Evolutionary conservation across 2,113 vertebrate species (phyloP).

Genomic region (Corythornis vintsioides): DNA sequence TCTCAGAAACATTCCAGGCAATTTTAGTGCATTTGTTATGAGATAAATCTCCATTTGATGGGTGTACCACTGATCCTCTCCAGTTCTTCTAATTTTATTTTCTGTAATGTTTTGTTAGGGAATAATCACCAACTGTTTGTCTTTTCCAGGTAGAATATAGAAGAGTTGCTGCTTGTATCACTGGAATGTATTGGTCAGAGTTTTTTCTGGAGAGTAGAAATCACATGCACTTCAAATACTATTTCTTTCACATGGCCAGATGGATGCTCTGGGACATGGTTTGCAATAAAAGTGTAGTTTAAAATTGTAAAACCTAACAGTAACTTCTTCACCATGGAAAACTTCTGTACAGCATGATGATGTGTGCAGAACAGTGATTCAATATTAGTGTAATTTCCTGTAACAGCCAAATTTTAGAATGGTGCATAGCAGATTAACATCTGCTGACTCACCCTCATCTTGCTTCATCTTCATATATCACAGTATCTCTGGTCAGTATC

Average conservation of each 20-base stretch:
- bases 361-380: neutral
- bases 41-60: neutral
- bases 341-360: neutral
- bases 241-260: neutral
- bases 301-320: neutral
- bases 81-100: neutral
- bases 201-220: neutral
- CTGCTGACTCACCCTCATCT: slow-evolving; percentile 11
- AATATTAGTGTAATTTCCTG: slow-evolving; percentile 30
- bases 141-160: neutral
- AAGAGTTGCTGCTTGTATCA: neutral
- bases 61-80: neutral
- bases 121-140: neutral
- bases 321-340: neutral
- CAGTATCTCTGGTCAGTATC: neutral
- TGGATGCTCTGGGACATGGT: neutral
- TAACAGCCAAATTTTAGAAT: neutral
- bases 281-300: neutral
- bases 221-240: neutral
- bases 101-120: neutral
- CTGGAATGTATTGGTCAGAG: neutral
- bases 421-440: neutral
- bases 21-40: neutral
- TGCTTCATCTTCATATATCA: neutral
- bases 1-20: neutral